A percentile compares a stretch with the other conserved stretches of the same genome.
Evolutionary conservation across 2,888 invertebrate genomes (phyloP).

Genomic region (Carcina quercana): DNA sequence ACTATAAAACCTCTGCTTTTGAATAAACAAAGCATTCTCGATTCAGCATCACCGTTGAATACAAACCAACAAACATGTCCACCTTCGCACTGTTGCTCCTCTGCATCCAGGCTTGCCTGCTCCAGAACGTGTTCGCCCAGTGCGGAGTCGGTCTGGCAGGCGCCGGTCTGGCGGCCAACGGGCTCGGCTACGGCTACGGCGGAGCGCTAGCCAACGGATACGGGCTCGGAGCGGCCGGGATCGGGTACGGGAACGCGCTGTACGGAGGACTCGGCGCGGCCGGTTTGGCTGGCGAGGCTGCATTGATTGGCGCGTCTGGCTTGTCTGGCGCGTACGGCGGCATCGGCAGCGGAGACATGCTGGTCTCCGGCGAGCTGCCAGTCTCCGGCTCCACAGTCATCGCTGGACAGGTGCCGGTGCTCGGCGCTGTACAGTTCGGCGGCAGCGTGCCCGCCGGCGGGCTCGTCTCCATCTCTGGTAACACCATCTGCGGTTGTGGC

Average conservation of each 20-base stretch:
- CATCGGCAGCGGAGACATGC: slow-evolving; percentile 23
- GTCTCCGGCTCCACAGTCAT: slow-evolving; percentile 22
- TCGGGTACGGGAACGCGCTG: not conserved
- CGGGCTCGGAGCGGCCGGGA: not conserved
- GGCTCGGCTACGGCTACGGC: not conserved
- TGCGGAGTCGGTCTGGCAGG: not conserved
- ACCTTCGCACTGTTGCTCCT: slow-evolving; percentile 25
- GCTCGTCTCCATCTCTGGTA: slow-evolving; percentile 10
- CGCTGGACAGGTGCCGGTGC: slow-evolving; percentile 28
- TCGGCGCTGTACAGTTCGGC: slow-evolving; percentile 25
- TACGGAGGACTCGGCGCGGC: not conserved
- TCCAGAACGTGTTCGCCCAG: slow-evolving; percentile 18
- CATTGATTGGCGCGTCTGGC: slow-evolving; percentile 2
- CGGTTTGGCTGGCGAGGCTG: slow-evolving; percentile 1
- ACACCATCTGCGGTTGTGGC: slow-evolving; percentile 20
- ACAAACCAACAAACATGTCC: slow-evolving; percentile 21
- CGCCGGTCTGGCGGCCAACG: not conserved
- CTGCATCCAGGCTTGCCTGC: slow-evolving; percentile 35
- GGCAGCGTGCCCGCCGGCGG: slow-evolving; percentile 11
- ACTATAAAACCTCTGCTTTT: too few species aligned
- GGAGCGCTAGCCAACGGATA: not conserved
- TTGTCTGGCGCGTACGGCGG: slow-evolving; percentile 22
- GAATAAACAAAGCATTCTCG: slow-evolving; percentile 1
- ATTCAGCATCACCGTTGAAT: slow-evolving; percentile 7
- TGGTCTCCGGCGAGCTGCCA: slow-evolving; percentile 26